Evolutionary conservation across 35 echinoderm and acorn worm species (phyloP).

Genomic region (Chiridota heheva): DNA sequence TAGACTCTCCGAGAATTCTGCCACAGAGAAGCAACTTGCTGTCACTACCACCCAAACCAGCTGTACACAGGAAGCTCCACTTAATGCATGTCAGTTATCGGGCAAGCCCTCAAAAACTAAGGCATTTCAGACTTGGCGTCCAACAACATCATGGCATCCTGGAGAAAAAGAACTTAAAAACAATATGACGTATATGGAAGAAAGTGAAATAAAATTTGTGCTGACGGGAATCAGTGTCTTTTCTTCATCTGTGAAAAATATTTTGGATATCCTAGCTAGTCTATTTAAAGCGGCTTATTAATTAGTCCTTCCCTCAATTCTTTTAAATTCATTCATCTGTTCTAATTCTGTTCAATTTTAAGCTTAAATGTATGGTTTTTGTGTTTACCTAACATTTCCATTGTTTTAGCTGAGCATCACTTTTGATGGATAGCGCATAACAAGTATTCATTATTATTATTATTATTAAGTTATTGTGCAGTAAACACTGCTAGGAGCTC

Average conservation of each 20-base stretch:
- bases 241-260: not conserved
- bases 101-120: constrained; percentile 13
- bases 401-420: too few species aligned
- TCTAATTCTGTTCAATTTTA: too few species aligned
- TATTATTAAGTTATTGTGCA: constrained; percentile 7
- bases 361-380: too few species aligned
- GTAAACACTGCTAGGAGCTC: constrained; percentile 12
- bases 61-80: constrained; percentile 1
- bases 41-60: constrained; percentile 10
- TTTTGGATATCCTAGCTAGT: not conserved
- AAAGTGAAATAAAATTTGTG: constrained; percentile 25
- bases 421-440: too few species aligned
- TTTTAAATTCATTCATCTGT: too few species aligned
- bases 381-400: too few species aligned
- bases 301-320: too few species aligned
- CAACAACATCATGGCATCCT: constrained; percentile 27
- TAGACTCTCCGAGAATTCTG: constrained; percentile 26
- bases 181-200: constrained; percentile 16
- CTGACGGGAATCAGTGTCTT: constrained; percentile 3
- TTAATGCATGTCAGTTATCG: constrained; percentile 26
- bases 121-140: constrained; percentile 11
- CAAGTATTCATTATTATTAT: too few species aligned
- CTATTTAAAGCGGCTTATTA: too few species aligned
- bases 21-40: constrained; percentile 17
- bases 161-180: constrained; percentile 21